Conservation (phyloP, 2,113 vertebrate genomes). For the Hippocampus abdominalis region DNA sequence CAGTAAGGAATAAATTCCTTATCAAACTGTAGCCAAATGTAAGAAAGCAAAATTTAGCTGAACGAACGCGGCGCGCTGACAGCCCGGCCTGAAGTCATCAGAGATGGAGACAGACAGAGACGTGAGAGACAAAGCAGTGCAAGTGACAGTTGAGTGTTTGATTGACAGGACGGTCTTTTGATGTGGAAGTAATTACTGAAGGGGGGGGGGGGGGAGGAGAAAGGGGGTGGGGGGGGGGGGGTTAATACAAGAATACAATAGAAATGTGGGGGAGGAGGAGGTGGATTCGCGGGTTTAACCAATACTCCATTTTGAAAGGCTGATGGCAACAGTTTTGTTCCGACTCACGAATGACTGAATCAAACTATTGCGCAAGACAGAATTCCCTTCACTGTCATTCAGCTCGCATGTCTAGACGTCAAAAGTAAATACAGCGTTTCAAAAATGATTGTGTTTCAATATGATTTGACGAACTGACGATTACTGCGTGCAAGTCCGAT, state of each 20-base stretch:
- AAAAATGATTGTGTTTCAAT: neutral
- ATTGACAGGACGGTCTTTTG: conserved; percentile 60
- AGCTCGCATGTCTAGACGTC: neutral
- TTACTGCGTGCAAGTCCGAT: neutral
- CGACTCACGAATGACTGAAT: neutral
- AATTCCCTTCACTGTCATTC: neutral
- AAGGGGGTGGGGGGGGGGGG: conserved; percentile 13
- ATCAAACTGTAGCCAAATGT: conserved; percentile 4
- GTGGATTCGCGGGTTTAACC: conserved; percentile 34
- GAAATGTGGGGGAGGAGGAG: conserved; percentile 34
- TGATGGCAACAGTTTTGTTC: conserved; percentile 29
- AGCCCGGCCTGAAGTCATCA: conserved; percentile 58
- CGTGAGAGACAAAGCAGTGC: conserved; percentile 52
- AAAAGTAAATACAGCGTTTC: neutral
- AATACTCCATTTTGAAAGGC: conserved; percentile 32
- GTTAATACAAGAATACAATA: conserved; percentile 46
- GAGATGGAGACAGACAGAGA: conserved; percentile 38
- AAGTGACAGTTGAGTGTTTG: conserved; percentile 56
- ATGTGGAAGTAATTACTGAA: conserved; percentile 63
- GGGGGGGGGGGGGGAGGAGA: conserved; percentile 1
- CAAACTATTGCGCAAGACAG: neutral
- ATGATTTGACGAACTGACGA: neutral
- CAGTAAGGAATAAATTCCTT: no score
- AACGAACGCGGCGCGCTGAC: conserved; percentile 40
- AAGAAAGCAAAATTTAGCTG: conserved; percentile 9